phyloP scores from a whole-genome alignment of 2,888 invertebrate species.

The Brachylomia viminalis region DNA sequence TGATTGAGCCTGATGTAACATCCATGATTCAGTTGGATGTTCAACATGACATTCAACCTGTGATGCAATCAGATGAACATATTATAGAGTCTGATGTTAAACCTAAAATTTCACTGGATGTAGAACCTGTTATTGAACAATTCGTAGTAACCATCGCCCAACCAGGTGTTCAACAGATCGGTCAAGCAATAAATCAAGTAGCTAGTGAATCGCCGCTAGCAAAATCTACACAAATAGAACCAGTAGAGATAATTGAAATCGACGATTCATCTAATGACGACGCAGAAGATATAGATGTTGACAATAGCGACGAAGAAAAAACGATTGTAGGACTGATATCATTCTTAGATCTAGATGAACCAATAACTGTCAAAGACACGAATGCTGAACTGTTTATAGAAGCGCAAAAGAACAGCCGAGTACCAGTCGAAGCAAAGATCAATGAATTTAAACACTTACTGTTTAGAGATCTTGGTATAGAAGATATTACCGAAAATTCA shows the following conservation, averaged over 20 bases:
- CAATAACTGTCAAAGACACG: background rate
- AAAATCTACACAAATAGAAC: conserved; percentile 9
- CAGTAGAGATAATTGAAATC: conserved; percentile 76
- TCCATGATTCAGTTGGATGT: background rate
- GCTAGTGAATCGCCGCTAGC: background rate
- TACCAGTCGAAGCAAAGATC: conserved; percentile 63
- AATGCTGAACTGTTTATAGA: background rate
- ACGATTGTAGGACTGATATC: conserved; percentile 24
- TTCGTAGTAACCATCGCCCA: background rate
- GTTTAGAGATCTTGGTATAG: conserved; percentile 74
- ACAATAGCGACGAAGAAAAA: conserved; percentile 24
- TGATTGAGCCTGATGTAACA: background rate
- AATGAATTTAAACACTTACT: conserved; percentile 71
- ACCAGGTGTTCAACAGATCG: background rate
- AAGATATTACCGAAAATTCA: conserved; percentile 28
- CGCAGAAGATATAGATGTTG: conserved; percentile 10
- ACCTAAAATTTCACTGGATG: background rate
- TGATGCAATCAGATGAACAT: background rate
- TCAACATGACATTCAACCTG: background rate
- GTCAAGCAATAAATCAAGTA: background rate
- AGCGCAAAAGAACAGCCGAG: background rate
- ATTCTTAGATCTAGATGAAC: background rate
- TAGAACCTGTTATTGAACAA: background rate
- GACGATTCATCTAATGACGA: conserved; percentile 80
- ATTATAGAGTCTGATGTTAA: background rate